phyloP scores from a whole-genome alignment of 2,113 vertebrate genomes.

The rabbit (Oryctolagus cuniculus) region mOryCun1.1 NC_091439.1:60328501-60329000 shows the following conservation, averaged over 20 bases:
- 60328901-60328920: background rate
- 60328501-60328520: too few relatives aligned
- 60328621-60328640: too few relatives aligned
- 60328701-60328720: constrained; percentile 15
- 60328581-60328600: too few relatives aligned
- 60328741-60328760: background rate
- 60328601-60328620: too few relatives aligned
- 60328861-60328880: constrained; percentile 1
- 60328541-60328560: too few relatives aligned
- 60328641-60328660: too few relatives aligned
- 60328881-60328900: constrained; percentile 20
- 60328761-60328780: background rate
- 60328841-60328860: background rate
- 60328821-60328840: background rate
- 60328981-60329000: background rate
- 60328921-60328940: background rate
- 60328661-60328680: background rate
- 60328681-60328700: constrained; percentile 20
- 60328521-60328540: too few relatives aligned
- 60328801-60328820: background rate
- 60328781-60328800: background rate
- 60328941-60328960: background rate
- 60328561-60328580: too few relatives aligned
- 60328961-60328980: background rate
- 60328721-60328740: constrained; percentile 12